Evolutionary conservation across 1,140 invertebrate species (phyloP).

Genomic region (Ceratosolen solmsi): DNA sequence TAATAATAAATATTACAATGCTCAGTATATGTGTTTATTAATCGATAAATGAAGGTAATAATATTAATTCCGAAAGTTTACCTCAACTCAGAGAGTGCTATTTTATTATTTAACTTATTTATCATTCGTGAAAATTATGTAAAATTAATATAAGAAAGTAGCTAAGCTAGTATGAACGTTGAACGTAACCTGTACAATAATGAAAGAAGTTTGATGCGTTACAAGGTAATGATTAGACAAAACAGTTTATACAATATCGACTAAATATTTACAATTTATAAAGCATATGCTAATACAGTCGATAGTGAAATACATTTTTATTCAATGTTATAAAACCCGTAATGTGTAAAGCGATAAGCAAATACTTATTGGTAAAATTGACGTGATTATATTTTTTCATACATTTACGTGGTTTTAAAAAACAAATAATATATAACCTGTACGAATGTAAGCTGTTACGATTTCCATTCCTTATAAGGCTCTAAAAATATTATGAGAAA

Average conservation of each 20-base stretch:
- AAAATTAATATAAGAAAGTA: not conserved
- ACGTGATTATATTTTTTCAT: no score
- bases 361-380: not conserved
- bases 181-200: not conserved
- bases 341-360: not conserved
- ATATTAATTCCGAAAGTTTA: slow-evolving; percentile 32
- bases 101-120: no score
- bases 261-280: not conserved
- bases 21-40: no score
- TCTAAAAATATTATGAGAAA: no score
- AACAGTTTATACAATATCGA: not conserved
- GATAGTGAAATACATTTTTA: not conserved
- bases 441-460: no score
- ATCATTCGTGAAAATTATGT: not conserved
- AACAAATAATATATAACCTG: no score
- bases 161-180: not conserved
- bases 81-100: not conserved
- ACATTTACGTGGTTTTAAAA: no score
- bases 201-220: not conserved
- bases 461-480: no score
- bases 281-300: not conserved
- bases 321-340: not conserved
- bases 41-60: not conserved
- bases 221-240: not conserved
- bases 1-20: no score